These are phyloP conservation scores for Myotis vivesi DNA, from an alignment of 2,797 vertebrate species.

Conservation along the genomic window DNA sequence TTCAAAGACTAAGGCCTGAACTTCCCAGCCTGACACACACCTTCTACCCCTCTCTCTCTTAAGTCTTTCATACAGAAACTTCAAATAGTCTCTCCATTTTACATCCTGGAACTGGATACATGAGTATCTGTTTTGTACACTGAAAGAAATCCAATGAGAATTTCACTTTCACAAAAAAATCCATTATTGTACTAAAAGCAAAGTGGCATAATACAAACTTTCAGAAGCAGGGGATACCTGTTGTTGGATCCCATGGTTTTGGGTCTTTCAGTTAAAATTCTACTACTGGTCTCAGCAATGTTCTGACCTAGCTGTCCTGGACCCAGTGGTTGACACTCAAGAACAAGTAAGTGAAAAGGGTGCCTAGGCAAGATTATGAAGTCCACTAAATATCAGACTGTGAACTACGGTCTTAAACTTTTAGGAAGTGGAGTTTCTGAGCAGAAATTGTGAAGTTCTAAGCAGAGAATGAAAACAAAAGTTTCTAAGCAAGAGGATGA, in stretches of 20 bases:
- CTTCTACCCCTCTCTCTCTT: background rate
- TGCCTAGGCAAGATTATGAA: conserved; percentile 14
- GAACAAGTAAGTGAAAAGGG: conserved; percentile 15
- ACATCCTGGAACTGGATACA: conserved; percentile 3
- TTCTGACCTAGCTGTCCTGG: background rate
- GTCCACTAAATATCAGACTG: background rate
- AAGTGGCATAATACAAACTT: background rate
- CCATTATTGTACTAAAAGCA: background rate
- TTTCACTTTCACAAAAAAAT: background rate
- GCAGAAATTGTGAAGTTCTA: background rate
- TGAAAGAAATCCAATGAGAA: background rate
- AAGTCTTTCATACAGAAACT: background rate
- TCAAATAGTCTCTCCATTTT: conserved; percentile 8
- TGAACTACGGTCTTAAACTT: background rate
- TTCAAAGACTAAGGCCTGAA: conserved; percentile 25
- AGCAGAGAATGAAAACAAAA: background rate
- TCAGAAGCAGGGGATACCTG: background rate
- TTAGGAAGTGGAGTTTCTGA: background rate
- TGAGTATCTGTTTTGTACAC: background rate
- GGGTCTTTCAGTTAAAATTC: conserved; percentile 16
- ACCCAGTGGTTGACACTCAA: background rate
- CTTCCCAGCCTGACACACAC: background rate
- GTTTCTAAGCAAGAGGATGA: background rate
- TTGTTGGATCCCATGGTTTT: conserved; percentile 23
- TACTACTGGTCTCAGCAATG: background rate